phyloP scores from a whole-genome alignment of 2,888 invertebrate genomes.

The Hipparchia sbordonii region DNA sequence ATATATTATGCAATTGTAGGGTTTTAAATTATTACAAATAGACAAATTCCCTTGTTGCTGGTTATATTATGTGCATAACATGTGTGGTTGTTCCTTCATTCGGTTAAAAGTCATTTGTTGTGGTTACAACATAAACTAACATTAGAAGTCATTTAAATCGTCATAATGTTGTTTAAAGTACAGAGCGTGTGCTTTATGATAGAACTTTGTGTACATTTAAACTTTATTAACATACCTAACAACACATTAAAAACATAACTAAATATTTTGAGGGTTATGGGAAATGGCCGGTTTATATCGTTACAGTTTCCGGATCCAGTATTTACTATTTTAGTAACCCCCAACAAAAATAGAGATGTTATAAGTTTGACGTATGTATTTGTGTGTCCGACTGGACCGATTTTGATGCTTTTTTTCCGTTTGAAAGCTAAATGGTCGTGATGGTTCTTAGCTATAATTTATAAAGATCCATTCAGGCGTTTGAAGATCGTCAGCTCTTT shows the following conservation, averaged over 20 bases:
- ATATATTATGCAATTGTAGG: conserved; percentile 15
- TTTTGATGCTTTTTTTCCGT: too few species aligned
- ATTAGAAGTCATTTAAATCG: conserved; percentile 16
- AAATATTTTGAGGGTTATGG: background rate
- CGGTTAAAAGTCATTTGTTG: conserved; percentile 20
- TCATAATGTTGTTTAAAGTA: background rate
- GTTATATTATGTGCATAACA: background rate
- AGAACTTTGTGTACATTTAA: background rate
- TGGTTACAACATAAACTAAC: conserved; percentile 20
- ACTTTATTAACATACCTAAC: background rate
- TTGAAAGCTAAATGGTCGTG: too few species aligned
- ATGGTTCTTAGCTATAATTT: too few species aligned
- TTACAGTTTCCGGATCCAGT: background rate
- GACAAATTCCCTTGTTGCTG: conserved; percentile 17
- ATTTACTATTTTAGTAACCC: background rate
- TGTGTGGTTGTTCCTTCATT: conserved; percentile 5
- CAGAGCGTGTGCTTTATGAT: conserved; percentile 12
- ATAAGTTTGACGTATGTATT: too few species aligned
- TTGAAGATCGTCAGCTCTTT: too few species aligned
- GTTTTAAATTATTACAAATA: conserved; percentile 24
- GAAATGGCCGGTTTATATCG: background rate
- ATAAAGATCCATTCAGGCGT: too few species aligned
- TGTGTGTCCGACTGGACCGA: too few species aligned
- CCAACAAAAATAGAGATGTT: too few species aligned
- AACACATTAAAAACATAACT: background rate